Evolutionary conservation across 2,888 invertebrate genomes (phyloP).

Genomic region (Allolobophora icterica): DNA sequence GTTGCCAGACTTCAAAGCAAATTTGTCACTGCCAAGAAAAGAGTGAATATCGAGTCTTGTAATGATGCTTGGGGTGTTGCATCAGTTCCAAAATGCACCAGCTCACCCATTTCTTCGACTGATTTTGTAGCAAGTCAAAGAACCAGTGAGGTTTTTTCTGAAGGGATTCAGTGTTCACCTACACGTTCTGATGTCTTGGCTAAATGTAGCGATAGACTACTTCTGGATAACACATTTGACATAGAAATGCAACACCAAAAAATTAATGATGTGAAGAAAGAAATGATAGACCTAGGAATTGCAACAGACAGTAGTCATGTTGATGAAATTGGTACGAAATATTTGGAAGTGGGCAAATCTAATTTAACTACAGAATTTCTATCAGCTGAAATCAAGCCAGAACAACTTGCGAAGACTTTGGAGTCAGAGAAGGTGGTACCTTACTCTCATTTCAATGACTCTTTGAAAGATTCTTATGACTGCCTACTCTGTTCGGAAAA

Average conservation of each 20-base stretch:
- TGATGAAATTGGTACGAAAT: background rate
- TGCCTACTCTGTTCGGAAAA: constrained; percentile 11
- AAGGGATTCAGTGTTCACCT: background rate
- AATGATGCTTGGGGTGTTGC: background rate
- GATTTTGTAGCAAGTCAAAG: background rate
- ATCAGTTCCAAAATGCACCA: background rate
- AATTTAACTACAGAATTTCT: background rate
- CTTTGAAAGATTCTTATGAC: background rate
- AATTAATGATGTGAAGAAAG: background rate
- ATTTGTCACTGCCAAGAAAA: background rate
- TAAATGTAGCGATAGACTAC: background rate
- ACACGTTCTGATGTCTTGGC: background rate
- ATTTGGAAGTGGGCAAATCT: constrained; percentile 7
- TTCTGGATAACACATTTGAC: background rate
- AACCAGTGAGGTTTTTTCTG: background rate
- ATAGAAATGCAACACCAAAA: background rate
- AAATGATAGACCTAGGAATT: background rate
- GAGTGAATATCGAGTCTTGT: background rate
- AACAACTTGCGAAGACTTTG: background rate
- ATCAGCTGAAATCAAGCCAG: background rate
- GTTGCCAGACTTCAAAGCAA: background rate
- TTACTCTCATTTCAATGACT: background rate
- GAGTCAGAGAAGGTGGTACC: background rate
- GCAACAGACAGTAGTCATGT: background rate
- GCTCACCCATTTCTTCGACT: background rate